These are phyloP conservation scores for Campoletis raptor DNA, from an alignment of 2,888 invertebrate species.

Conservation along the genomic window DNA sequence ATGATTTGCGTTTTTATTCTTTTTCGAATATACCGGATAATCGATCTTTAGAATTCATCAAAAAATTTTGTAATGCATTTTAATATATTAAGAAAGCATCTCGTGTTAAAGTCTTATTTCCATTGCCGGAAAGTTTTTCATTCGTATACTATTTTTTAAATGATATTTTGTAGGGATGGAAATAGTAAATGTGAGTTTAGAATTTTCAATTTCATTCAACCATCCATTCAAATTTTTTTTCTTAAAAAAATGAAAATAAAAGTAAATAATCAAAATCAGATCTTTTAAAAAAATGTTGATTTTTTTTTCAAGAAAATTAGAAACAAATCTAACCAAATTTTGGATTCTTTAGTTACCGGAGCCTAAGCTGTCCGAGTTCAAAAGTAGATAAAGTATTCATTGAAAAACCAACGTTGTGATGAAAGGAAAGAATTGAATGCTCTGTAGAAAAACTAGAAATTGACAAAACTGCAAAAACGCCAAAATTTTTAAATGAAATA, in stretches of 20 bases:
- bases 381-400: too few species aligned
- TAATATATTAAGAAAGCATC: too few species aligned
- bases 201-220: not conserved
- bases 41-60: not conserved
- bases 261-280: too few species aligned
- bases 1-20: not conserved
- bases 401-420: too few species aligned
- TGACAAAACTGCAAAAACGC: not conserved
- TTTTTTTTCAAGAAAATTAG: not conserved
- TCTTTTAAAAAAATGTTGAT: not conserved
- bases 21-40: not conserved
- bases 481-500: not conserved
- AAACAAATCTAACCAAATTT: too few species aligned
- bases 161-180: not conserved
- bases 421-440: too few species aligned
- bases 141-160: not conserved
- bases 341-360: too few species aligned
- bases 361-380: too few species aligned
- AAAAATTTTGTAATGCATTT: not conserved
- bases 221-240: not conserved
- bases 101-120: too few species aligned
- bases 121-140: not conserved
- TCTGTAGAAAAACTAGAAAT: too few species aligned
- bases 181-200: not conserved
- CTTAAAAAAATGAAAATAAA: too few species aligned